Evolutionary conservation across 2,888 invertebrate genomes (phyloP).

Genomic region (Augochlorella aurata): DNA sequence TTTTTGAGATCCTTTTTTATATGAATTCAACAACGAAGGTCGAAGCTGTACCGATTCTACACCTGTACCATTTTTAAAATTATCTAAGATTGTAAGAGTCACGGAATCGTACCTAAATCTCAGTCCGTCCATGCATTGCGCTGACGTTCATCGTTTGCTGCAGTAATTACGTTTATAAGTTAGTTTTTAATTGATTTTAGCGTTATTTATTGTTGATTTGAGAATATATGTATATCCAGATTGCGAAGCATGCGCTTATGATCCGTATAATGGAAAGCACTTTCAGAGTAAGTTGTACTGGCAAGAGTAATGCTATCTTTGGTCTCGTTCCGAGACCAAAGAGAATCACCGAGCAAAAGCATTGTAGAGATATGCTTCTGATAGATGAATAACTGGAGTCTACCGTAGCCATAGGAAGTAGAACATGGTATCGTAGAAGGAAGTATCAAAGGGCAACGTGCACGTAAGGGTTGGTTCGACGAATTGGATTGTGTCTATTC

Average conservation of each 20-base stretch:
- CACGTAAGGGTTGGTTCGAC: constrained; percentile 60
- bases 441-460: constrained; percentile 56
- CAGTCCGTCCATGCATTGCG: constrained; percentile 42
- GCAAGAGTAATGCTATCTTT: constrained; percentile 77
- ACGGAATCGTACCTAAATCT: constrained; percentile 14
- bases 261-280: constrained; percentile 69
- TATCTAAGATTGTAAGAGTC: constrained; percentile 8
- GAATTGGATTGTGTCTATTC: constrained; percentile 86
- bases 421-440: constrained; percentile 54
- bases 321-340: constrained; percentile 79
- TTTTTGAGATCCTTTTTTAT: constrained; percentile 59
- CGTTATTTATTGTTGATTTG: constrained; percentile 13
- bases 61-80: constrained; percentile 1
- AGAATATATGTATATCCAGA: constrained; percentile 27
- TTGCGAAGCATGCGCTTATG: constrained; percentile 54
- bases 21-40: constrained; percentile 41
- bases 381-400: constrained; percentile 52
- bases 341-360: constrained; percentile 76
- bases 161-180: constrained; percentile 18
- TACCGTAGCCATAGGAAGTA: constrained; percentile 51
- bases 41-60: constrained; percentile 12
- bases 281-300: constrained; percentile 57
- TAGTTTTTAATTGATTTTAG: constrained; percentile 32
- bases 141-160: constrained; percentile 3
- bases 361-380: constrained; percentile 74